A percentile compares a stretch with the other conserved stretches of the same genome.
Evolutionary conservation across 2,888 invertebrate genomes (phyloP).

Genomic region (Patella caerulea): DNA sequence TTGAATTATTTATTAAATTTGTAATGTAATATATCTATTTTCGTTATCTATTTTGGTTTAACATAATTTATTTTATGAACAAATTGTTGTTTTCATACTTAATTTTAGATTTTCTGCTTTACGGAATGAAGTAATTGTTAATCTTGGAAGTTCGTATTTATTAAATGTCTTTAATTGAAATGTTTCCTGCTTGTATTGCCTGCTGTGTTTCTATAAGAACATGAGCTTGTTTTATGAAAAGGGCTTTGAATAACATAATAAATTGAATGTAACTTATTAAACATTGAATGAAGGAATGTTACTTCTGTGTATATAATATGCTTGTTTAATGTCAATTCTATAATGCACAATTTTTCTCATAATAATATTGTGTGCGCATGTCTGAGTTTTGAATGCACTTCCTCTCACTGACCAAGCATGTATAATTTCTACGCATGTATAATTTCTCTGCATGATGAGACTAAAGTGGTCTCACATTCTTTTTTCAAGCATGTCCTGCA

Average conservation of each 20-base stretch:
- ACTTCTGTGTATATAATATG: not conserved
- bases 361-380: slow-evolving; percentile 11
- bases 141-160: too few relatives aligned
- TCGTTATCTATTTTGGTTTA: too few relatives aligned
- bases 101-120: too few relatives aligned
- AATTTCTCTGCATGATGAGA: not conserved
- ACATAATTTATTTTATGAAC: too few relatives aligned
- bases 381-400: slow-evolving; percentile 2
- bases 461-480: too few relatives aligned
- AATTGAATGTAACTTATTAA: not conserved
- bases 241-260: not conserved
- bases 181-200: slow-evolving; percentile 12
- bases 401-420: slow-evolving; percentile 11
- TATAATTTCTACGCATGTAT: not conserved
- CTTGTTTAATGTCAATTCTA: not conserved
- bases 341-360: not conserved
- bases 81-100: too few relatives aligned
- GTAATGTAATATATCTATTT: too few relatives aligned
- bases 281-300: not conserved
- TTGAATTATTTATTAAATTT: too few relatives aligned
- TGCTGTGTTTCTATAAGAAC: not conserved
- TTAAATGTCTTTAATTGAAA: not conserved
- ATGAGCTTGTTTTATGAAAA: not conserved
- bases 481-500: too few relatives aligned
- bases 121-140: too few relatives aligned